Evolutionary conservation across 1,140 invertebrate genomes (phyloP).

Genomic region (Parasteatoda tepidariorum): DNA sequence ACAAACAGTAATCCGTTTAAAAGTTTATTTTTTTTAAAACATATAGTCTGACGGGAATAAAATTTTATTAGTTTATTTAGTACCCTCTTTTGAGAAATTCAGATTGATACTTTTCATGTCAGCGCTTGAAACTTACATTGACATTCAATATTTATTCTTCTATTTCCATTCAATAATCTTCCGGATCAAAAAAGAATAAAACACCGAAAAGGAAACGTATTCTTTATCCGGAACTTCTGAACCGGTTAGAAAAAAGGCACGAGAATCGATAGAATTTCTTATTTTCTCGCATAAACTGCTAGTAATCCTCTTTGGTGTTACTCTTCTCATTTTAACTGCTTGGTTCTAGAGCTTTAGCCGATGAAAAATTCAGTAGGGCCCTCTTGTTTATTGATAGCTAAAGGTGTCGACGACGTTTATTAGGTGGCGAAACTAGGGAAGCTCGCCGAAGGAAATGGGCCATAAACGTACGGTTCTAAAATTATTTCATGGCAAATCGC

Average conservation of each 20-base stretch:
- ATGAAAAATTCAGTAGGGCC: constrained; percentile 44
- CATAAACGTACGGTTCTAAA: constrained; percentile 41
- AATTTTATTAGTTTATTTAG: too few relatives aligned
- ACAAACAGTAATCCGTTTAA: too few relatives aligned
- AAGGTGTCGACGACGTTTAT: constrained; percentile 39
- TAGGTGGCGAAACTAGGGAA: constrained; percentile 39
- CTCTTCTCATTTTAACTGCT: constrained; percentile 16
- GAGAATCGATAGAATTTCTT: constrained; percentile 24
- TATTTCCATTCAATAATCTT: not conserved
- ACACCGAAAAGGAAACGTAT: not conserved
- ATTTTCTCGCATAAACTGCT: constrained; percentile 31
- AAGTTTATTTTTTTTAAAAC: too few relatives aligned
- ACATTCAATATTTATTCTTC: too few relatives aligned
- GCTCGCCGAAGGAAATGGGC: constrained; percentile 6
- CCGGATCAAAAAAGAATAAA: not conserved
- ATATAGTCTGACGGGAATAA: too few relatives aligned
- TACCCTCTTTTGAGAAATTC: too few relatives aligned
- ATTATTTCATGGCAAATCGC: constrained; percentile 51
- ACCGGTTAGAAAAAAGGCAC: constrained; percentile 12
- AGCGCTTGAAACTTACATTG: too few relatives aligned
- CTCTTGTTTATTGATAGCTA: constrained; percentile 44
- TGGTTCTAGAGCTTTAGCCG: not conserved
- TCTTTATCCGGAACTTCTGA: constrained; percentile 22
- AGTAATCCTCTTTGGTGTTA: constrained; percentile 34
- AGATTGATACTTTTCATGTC: too few relatives aligned